Evolutionary conservation across 2,113 vertebrate species (phyloP).

Genomic region (Hyperopisus bebe): DNA sequence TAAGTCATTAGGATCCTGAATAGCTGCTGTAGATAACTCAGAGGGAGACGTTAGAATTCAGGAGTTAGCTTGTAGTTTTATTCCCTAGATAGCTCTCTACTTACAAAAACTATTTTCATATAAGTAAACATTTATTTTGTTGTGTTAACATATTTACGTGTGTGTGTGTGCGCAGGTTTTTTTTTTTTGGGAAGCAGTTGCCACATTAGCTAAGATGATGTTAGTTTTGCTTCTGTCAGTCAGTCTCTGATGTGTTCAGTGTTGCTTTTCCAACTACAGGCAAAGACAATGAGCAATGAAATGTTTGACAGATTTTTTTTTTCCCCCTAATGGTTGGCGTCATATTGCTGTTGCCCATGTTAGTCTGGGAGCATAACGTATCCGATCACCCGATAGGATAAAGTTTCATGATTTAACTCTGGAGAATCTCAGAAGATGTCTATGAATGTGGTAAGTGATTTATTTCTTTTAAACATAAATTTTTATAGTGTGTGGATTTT

Average conservation of each 20-base stretch:
- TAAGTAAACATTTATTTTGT: background rate
- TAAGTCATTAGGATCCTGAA: background rate
- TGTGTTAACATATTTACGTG: background rate
- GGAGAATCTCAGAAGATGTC: background rate
- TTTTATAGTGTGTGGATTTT: background rate
- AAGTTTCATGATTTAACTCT: background rate
- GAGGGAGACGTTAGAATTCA: background rate
- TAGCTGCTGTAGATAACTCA: background rate
- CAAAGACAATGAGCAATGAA: background rate
- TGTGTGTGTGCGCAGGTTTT: background rate
- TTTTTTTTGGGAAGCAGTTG: background rate
- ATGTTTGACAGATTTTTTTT: background rate
- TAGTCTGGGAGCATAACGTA: background rate
- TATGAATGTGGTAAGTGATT: background rate
- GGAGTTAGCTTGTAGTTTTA: background rate
- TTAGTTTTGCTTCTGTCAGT: background rate
- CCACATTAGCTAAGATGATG: background rate
- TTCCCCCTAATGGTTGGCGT: background rate
- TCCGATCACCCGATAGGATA: background rate
- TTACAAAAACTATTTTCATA: background rate
- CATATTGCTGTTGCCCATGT: background rate
- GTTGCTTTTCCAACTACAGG: background rate
- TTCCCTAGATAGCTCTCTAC: background rate
- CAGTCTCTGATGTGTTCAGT: background rate
- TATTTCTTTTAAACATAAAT: background rate